Evolutionary conservation across 2,113 vertebrate genomes (phyloP).

Genomic region (Smithornis capensis): DNA sequence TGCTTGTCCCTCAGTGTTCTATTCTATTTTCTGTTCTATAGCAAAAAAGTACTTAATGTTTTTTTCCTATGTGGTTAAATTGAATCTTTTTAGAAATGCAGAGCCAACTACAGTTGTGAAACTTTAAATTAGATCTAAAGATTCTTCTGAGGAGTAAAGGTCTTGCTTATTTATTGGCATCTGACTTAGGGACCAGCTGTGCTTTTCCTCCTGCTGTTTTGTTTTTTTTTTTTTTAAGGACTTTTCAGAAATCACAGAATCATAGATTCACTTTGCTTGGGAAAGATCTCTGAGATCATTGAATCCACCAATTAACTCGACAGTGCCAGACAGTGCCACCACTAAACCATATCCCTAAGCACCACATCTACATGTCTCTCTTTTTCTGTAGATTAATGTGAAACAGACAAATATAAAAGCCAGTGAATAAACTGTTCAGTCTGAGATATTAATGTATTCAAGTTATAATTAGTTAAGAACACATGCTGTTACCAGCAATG

Average conservation of each 20-base stretch:
- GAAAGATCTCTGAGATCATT: background rate
- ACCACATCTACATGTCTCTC: background rate
- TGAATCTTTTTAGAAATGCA: background rate
- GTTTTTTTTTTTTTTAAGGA: background rate
- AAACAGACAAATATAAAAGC: background rate
- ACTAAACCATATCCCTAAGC: background rate
- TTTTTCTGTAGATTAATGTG: background rate
- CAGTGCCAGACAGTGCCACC: background rate
- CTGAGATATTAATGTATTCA: slow-evolving; percentile 8
- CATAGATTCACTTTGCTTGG: background rate
- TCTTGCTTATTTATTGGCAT: background rate
- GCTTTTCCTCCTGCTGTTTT: background rate
- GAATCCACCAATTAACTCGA: background rate
- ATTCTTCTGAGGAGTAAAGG: background rate
- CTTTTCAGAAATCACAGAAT: background rate
- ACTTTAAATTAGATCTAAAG: background rate
- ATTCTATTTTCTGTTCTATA: background rate
- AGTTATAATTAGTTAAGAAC: slow-evolving; percentile 50
- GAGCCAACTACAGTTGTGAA: background rate
- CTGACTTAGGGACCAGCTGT: background rate
- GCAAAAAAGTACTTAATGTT: background rate
- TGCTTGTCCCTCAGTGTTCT: background rate
- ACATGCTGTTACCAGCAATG: slow-evolving; percentile 13
- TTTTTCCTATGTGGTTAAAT: background rate
- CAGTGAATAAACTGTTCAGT: background rate